Evolutionary conservation across 1,140 invertebrate species (phyloP), one percentile per base, ranked within the genome.

Genomic region (Drosophila pallidifrons): DNA sequence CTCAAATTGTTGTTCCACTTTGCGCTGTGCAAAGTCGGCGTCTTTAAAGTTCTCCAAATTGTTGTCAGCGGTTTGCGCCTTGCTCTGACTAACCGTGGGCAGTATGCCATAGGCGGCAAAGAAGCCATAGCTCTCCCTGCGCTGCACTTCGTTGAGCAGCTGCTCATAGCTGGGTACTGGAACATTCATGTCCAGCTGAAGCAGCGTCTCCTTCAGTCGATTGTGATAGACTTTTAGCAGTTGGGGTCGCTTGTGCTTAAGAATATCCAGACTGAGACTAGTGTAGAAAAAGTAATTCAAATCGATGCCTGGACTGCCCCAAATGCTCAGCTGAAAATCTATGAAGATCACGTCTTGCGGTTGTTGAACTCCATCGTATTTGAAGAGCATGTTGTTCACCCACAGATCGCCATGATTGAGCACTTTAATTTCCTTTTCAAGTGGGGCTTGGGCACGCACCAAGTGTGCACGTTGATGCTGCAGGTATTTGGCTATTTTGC

Each of bases 381-480:
- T 93, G 79, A 96, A 95, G 41, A 96, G 79, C 90, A 96, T 94
- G 65, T 96, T 96, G 74, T 95, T 96, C 0, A 94, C 92, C 95
- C 95, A 96, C 1, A 93, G 92, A 81, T 96, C 95, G 8, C 95
- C 95, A 63, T 96, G 95, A 77, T 94, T 95, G 2, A 96, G 88
- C 1, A 95, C 95, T 47, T 93, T 93, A 68, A 79, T 64, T 61
- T 75, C 5, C 38, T 73, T 30, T 15, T 77, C 63, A 6, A 72
- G 47, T 4, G 75, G 86, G 3, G 76, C 75, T 38, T 91, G 90
- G 4, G 75, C 75, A 5, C 74, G 68, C 13, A 77, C 69, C 5
- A 91, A 55, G 35, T 91, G 67, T 1, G 51, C 38, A 0, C 72
- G 70, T 11, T 60, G 57, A 7, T 65, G 88, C 8, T 15, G 71